Percentiles rank a stretch among this genome's conserved stretches.
These are phyloP conservation scores for Pomacea maculata DNA, from an alignment of 1,140 invertebrate species.

Conservation along the genomic window DNA sequence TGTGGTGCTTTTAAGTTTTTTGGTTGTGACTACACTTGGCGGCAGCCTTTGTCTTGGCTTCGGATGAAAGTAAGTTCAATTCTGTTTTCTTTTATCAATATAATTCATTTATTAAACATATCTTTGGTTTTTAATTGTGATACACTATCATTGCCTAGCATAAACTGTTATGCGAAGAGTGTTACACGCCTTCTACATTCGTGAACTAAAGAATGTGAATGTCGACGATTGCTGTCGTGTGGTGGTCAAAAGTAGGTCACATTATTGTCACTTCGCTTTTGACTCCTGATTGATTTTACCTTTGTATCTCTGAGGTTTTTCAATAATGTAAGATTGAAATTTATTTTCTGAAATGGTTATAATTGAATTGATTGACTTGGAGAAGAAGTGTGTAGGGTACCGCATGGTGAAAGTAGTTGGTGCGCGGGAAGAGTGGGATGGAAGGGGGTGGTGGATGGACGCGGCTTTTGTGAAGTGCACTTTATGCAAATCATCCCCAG, in stretches of 20 bases:
- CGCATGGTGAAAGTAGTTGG: background rate
- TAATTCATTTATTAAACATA: no score
- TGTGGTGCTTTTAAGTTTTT: slow-evolving; percentile 10
- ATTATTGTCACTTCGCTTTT: background rate
- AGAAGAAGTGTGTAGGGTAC: no score
- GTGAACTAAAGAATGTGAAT: no score
- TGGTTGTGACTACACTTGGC: slow-evolving; percentile 4
- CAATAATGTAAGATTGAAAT: no score
- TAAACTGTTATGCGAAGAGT: no score
- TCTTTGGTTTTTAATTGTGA: no score
- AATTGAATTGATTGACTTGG: no score
- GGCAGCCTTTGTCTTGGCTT: slow-evolving; percentile 17
- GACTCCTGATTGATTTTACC: background rate
- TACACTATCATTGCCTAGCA: no score
- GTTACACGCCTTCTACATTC: no score
- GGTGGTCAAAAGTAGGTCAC: slow-evolving; percentile 13
- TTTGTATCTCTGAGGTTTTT: no score
- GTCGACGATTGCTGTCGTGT: no score
- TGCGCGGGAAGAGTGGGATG: slow-evolving; percentile 12
- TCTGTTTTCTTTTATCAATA: background rate
- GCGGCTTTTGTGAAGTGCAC: background rate
- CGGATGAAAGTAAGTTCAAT: slow-evolving; percentile 6
- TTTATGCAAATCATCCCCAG: slow-evolving; percentile 55
- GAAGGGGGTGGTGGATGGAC: background rate
- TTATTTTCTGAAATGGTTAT: no score